phyloP scores from a whole-genome alignment of 2,113 vertebrate species.

The Austrofundulus limnaeus region DNA sequence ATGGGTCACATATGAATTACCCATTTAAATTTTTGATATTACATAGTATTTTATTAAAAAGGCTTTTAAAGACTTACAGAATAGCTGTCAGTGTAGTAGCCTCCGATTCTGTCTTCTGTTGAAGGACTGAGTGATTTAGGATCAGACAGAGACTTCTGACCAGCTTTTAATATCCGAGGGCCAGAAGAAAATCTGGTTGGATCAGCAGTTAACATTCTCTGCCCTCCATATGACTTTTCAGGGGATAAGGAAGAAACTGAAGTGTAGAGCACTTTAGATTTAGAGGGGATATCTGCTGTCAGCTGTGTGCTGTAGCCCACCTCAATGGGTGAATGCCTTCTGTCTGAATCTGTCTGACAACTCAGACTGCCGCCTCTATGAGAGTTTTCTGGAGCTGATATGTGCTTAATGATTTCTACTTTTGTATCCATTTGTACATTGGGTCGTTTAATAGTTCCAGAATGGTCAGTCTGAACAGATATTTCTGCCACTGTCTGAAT shows the following conservation, averaged over 20 bases:
- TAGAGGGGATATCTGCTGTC: conserved; percentile 84
- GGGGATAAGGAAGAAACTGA: conserved; percentile 90
- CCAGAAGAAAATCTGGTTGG: conserved; percentile 88
- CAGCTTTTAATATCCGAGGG: conserved; percentile 88
- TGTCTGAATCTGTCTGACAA: conserved; percentile 93
- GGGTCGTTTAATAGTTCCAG: conserved; percentile 88
- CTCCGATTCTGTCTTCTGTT: conserved; percentile 89
- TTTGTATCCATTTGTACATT: conserved; percentile 88
- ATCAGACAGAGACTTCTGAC: conserved; percentile 94
- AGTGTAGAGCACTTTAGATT: conserved; percentile 92
- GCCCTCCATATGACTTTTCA: conserved; percentile 88
- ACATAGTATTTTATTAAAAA: neutral
- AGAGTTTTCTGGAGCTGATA: conserved; percentile 94
- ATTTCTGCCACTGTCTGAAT: conserved; percentile 97
- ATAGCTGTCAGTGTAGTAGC: conserved; percentile 90
- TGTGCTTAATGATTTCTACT: conserved; percentile 94
- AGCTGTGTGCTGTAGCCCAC: conserved; percentile 90
- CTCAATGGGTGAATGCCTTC: conserved; percentile 87
- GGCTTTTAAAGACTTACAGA: conserved; percentile 83
- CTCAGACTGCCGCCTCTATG: conserved; percentile 91
- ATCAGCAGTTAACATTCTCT: conserved; percentile 89
- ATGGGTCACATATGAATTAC: no score
- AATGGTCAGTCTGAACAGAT: conserved; percentile 96
- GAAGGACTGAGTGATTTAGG: conserved; percentile 93
- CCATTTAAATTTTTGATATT: no score